Conservation (phyloP, 1,140 invertebrate species). For the Diplogasteroides magnus region DNA sequence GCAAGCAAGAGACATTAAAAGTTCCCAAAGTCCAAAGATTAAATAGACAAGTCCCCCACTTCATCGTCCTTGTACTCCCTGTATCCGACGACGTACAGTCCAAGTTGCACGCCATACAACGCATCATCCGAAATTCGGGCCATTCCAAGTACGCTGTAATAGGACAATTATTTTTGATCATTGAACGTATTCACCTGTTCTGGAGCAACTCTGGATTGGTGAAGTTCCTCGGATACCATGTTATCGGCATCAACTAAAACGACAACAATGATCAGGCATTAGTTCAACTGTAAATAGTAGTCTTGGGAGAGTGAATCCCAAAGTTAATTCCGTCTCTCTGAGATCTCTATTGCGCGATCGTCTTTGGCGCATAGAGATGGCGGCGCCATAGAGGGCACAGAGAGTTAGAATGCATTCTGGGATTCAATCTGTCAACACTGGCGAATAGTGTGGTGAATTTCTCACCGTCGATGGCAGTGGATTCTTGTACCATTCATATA, state of each 20-base stretch:
- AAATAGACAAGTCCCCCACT: too few relatives aligned
- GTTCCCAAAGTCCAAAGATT: neutral
- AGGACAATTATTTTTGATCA: neutral
- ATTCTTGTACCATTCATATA: constrained; percentile 55
- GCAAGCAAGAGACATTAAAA: constrained; percentile 22
- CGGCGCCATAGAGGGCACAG: too few relatives aligned
- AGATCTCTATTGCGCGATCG: too few relatives aligned
- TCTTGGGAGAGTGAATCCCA: too few relatives aligned
- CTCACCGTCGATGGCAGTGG: constrained; percentile 38
- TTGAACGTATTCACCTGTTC: neutral
- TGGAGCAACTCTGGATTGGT: constrained; percentile 48
- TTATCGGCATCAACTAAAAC: constrained; percentile 48
- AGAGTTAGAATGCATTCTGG: too few relatives aligned
- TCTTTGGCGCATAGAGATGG: too few relatives aligned
- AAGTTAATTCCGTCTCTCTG: too few relatives aligned
- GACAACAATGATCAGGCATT: neutral
- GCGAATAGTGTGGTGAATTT: too few relatives aligned
- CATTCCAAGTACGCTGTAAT: neutral
- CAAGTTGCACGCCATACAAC: constrained; percentile 48
- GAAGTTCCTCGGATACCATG: constrained; percentile 54
- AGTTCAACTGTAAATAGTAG: too few relatives aligned
- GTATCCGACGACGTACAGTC: constrained; percentile 54
- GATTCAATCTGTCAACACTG: too few relatives aligned
- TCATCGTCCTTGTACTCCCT: constrained; percentile 52
- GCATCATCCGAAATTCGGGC: constrained; percentile 46